phyloP scores from a whole-genome alignment of 2,113 vertebrate species.

The Scopus umbretta region DNA sequence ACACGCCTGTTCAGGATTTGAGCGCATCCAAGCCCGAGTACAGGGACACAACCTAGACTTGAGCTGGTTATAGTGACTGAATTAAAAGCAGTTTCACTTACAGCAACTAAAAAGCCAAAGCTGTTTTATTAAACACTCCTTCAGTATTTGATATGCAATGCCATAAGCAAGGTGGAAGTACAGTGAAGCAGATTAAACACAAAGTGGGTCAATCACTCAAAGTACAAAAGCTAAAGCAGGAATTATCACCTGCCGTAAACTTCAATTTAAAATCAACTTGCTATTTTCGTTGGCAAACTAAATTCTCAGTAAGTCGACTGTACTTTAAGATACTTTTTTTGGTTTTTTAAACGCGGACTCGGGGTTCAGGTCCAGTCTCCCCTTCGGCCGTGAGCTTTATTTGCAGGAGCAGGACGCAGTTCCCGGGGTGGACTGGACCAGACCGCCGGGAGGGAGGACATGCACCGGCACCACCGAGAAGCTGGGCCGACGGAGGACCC shows the following conservation, averaged over 20 bases:
- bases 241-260: not conserved
- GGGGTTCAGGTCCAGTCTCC: not conserved
- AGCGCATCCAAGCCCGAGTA: fast-evolving
- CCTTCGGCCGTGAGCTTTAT: not conserved
- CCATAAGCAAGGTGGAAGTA: not conserved
- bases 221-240: not conserved
- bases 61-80: not conserved
- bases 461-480: not conserved
- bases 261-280: not conserved
- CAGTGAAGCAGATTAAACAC: not conserved
- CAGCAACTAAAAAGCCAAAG: not conserved
- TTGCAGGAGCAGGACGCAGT: not conserved
- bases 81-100: not conserved
- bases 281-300: not conserved
- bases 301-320: not conserved
- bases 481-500: not conserved
- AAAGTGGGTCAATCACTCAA: not conserved
- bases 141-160: fast-evolving
- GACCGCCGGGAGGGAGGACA: not conserved
- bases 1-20: not conserved
- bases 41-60: no score
- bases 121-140: not conserved
- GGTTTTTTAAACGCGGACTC: not conserved
- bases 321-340: not conserved
- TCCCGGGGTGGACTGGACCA: not conserved